These are phyloP conservation scores for Spodoptera frugiperda DNA, from an alignment of 1,140 invertebrate genomes.

Conservation along the genomic window DNA sequence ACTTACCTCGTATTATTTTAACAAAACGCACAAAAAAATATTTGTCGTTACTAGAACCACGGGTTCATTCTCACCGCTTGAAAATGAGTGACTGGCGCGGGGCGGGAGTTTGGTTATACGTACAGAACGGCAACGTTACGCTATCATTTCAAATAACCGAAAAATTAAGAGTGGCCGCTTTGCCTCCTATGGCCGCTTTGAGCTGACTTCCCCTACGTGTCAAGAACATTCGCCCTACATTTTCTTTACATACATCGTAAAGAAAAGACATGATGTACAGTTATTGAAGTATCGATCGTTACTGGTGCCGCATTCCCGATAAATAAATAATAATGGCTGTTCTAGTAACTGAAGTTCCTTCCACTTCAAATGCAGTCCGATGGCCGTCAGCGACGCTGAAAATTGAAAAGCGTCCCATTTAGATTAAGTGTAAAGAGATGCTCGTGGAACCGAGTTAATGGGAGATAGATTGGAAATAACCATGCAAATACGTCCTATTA, in stretches of 20 bases:
- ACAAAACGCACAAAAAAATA: too few species aligned
- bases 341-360: constrained; percentile 2
- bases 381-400: constrained; percentile 23
- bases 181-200: too few species aligned
- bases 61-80: too few species aligned
- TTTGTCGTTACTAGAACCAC: too few species aligned
- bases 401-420: constrained; percentile 42
- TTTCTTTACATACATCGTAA: constrained; percentile 9
- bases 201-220: too few species aligned
- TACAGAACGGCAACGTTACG: too few species aligned
- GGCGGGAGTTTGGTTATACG: too few species aligned
- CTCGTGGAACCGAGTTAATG: background rate
- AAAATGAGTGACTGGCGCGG: too few species aligned
- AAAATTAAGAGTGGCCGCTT: background rate
- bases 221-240: background rate
- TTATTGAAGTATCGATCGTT: constrained; percentile 27
- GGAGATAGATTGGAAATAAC: background rate
- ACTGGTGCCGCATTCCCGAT: constrained; percentile 12
- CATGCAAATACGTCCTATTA: too few species aligned
- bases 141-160: too few species aligned
- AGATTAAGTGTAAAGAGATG: constrained; percentile 25
- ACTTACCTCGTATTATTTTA: too few species aligned
- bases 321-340: constrained; percentile 43
- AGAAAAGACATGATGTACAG: constrained; percentile 1
- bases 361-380: constrained; percentile 8